phyloP scores from a whole-genome alignment of 2,888 invertebrate genomes.

The Halocaridina rubra region DNA sequence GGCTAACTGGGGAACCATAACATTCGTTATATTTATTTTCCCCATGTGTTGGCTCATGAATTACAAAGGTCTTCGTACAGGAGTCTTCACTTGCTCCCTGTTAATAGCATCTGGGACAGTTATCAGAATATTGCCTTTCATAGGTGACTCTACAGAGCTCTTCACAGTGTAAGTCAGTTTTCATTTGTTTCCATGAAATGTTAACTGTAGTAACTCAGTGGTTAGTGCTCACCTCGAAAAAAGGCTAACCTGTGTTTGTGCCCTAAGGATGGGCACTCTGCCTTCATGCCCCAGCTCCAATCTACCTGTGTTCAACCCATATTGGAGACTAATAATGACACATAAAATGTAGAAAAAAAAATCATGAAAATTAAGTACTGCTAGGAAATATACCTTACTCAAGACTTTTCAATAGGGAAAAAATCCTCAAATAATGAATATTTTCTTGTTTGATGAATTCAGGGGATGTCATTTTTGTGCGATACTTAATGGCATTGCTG shows the following conservation, averaged over 20 bases:
- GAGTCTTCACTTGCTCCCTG: slow-evolving; percentile 26
- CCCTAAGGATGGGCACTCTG: neutral
- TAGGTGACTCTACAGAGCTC: neutral
- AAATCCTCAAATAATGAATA: neutral
- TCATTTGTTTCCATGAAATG: neutral
- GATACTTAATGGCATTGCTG: slow-evolving; percentile 38
- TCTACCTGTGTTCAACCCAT: too few species aligned
- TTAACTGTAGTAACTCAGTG: too few species aligned
- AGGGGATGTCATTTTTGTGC: slow-evolving; percentile 42
- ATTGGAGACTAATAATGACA: too few species aligned
- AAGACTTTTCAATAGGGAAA: neutral
- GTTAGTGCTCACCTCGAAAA: too few species aligned
- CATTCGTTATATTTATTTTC: slow-evolving; percentile 42
- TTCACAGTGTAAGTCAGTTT: slow-evolving; percentile 37
- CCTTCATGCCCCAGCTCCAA: too few species aligned
- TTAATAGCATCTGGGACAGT: slow-evolving; percentile 27
- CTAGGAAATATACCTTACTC: neutral
- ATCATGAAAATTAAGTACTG: too few species aligned
- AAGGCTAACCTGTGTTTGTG: too few species aligned
- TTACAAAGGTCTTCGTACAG: slow-evolving; percentile 32
- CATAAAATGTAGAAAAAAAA: too few species aligned
- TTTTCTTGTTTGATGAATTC: neutral
- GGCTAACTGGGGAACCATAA: slow-evolving; percentile 58
- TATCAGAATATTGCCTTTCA: slow-evolving; percentile 5
- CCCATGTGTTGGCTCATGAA: slow-evolving; percentile 58